Evolutionary conservation across 1,140 invertebrate species (phyloP), one percentile per base, ranked within the genome.

Genomic region (Achroia grisella): DNA sequence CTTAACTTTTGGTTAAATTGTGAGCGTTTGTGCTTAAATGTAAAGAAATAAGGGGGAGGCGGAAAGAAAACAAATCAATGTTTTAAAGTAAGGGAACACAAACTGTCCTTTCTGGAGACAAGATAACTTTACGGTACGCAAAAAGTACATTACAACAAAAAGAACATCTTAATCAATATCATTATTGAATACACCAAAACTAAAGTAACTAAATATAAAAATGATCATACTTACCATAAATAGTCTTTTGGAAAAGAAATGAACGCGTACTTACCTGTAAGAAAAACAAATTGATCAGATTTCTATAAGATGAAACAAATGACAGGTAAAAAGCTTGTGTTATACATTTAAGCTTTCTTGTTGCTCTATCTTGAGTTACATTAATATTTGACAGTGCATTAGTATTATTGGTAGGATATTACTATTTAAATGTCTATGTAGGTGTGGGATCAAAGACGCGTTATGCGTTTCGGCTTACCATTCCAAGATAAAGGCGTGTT

Each of bases 361-460:
- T 34, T 23, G 3, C 30, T 31, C 14, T 76, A 77, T 79, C 74
- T 48, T 14, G 14, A 50, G 55, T 51, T 73, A 66, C 76, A 79
- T 83, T 77, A 77, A 81, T 73, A 76, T 62, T 78, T 83, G 79
- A 83, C 79, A 81, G 75, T 81, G 71, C 79, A 83, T 83, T 79
- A 83, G 76, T 80, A 75, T 76, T 58, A 68, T 65, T 60, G 64
- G 64, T 72, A 58, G 60, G 61, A 73, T 73, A 72, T 76, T 63
- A 71, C 64, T 33, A 60, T 73, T 74, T 76, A 71, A 73, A 76
- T 64, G 68, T 61, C 48, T 52, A 65, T 45, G 72, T 80, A 71
- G 77, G 75, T 80, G 75, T 69, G 60, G 62, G 77, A 83, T 80
- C 79, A 83, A 83, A 77, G 75, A 68, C 75, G 70, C 62, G 52